Conservation (phyloP, 2,888 invertebrate genomes). For the Machimus atricapillus region DNA sequence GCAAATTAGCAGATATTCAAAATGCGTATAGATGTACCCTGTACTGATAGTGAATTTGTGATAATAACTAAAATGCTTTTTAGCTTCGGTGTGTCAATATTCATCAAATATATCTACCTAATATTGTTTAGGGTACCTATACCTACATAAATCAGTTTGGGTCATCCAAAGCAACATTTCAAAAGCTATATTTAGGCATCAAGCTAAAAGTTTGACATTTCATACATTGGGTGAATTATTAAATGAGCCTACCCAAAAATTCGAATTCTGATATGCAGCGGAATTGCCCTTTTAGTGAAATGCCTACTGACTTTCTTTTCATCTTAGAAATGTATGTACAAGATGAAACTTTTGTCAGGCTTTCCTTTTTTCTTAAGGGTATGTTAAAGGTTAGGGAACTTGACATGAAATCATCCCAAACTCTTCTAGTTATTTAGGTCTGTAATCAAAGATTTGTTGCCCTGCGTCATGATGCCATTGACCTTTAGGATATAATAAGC, state of each 20-base stretch:
- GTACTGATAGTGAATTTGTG: too few species aligned
- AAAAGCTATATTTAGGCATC: not conserved
- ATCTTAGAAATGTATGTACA: not conserved
- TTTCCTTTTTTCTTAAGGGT: not conserved
- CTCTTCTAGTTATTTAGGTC: not conserved
- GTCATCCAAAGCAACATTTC: too few species aligned
- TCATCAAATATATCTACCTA: too few species aligned
- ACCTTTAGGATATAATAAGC: not conserved
- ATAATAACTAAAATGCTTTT: too few species aligned
- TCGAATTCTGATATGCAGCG: too few species aligned
- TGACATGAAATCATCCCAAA: not conserved
- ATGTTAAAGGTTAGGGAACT: not conserved
- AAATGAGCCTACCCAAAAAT: too few species aligned
- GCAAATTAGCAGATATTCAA: too few species aligned
- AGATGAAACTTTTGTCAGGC: not conserved
- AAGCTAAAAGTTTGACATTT: not conserved
- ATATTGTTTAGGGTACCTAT: too few species aligned
- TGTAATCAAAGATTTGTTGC: not conserved
- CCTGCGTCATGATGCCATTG: not conserved
- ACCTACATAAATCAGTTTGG: too few species aligned
- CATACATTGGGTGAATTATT: not conserved
- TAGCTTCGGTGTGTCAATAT: too few species aligned
- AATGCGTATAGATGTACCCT: too few species aligned
- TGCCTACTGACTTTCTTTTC: not conserved
- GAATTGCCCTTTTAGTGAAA: not conserved